Conservation (phyloP, 2,797 vertebrate species). For the Falco berigora region DNA sequence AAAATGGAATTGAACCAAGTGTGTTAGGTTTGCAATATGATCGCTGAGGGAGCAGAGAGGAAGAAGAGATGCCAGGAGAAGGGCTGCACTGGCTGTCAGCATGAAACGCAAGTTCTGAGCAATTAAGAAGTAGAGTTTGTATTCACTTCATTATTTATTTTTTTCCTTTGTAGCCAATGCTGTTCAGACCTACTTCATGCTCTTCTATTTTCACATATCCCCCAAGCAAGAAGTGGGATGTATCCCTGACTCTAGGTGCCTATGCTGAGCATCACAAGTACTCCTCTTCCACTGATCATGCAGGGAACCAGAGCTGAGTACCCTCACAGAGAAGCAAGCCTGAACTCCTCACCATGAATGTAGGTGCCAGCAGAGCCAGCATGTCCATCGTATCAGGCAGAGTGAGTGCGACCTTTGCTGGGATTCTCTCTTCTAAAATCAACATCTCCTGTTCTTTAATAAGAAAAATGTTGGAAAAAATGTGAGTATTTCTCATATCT, state of each 20-base stretch:
- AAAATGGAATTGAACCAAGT: constrained; percentile 27
- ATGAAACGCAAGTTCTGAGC: not conserved
- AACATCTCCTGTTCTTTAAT: not conserved
- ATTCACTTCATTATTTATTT: not conserved
- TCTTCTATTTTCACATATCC: not conserved
- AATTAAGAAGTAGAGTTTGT: not conserved
- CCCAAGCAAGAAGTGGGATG: not conserved
- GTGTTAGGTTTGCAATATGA: constrained; percentile 28
- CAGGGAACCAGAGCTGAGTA: not conserved
- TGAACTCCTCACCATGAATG: not conserved
- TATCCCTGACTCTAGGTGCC: not conserved
- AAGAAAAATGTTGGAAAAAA: not conserved
- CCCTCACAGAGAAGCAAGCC: not conserved
- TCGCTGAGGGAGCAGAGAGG: constrained; percentile 17
- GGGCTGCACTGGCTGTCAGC: not conserved
- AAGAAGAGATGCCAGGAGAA: constrained; percentile 37
- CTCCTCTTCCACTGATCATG: not conserved
- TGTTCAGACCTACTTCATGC: not conserved
- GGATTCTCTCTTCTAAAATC: not conserved
- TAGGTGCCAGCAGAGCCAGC: not conserved
- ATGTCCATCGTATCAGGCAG: accelerated
- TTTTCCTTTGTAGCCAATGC: not conserved
- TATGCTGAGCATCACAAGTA: not conserved
- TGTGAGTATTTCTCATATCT: not conserved
- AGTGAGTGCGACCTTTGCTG: not conserved